Evolutionary conservation across 2,113 vertebrate species (phyloP).

Genomic region (Dolichotis patagonum): DNA sequence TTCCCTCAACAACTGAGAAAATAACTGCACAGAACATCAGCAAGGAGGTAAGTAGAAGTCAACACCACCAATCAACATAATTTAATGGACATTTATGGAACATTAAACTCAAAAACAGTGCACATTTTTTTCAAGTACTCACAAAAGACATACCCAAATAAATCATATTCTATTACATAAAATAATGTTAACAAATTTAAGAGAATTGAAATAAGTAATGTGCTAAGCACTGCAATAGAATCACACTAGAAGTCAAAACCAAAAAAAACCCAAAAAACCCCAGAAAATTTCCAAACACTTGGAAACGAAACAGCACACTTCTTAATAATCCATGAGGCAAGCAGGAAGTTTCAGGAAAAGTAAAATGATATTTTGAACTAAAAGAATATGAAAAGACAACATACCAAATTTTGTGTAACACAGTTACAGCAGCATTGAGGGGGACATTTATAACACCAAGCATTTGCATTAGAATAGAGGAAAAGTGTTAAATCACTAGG

Average conservation of each 20-base stretch:
- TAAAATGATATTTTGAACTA: not conserved
- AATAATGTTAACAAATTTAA: not conserved
- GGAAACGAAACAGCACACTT: not conserved
- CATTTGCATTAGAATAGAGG: not conserved
- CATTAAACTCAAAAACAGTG: not conserved
- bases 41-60: not conserved
- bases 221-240: not conserved
- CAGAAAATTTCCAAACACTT: not conserved
- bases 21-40: not conserved
- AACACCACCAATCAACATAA: not conserved
- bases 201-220: not conserved
- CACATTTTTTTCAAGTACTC: not conserved
- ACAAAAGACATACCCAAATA: not conserved
- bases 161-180: not conserved
- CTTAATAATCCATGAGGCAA: not conserved
- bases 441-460: not conserved
- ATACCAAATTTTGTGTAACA: not conserved
- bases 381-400: not conserved
- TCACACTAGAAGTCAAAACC: not conserved
- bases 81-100: not conserved
- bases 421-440: not conserved
- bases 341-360: not conserved
- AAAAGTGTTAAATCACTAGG: not conserved
- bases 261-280: no score
- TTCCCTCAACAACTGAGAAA: not conserved